Conservation (phyloP, 2,888 invertebrate species). For the Rhamphomyia laevipes region DNA sequence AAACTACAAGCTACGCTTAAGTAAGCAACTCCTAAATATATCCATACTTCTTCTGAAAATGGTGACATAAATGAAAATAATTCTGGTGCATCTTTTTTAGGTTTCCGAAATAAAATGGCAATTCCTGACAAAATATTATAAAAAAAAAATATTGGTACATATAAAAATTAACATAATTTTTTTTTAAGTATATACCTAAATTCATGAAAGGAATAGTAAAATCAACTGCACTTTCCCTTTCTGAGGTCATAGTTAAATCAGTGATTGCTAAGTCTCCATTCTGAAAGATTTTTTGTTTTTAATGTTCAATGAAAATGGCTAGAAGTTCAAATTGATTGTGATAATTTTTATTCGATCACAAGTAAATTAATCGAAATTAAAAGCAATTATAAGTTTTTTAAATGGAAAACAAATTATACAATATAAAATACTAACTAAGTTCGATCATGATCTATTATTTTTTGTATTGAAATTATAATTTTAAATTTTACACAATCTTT, state of each 20-base stretch:
- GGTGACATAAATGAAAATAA: slow-evolving; percentile 88
- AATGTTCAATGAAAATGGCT: no score
- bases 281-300: no score
- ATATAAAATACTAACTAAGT: no score
- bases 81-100: slow-evolving; percentile 69
- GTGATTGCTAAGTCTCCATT: slow-evolving; percentile 83
- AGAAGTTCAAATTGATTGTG: no score
- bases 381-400: no score
- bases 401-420: background rate
- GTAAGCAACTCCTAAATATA: slow-evolving; percentile 69
- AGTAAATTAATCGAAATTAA: no score
- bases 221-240: slow-evolving; percentile 77
- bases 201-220: slow-evolving; percentile 96
- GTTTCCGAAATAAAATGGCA: slow-evolving; percentile 78
- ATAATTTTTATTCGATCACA: no score
- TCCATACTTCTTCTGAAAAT: slow-evolving; percentile 74
- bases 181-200: slow-evolving; percentile 42
- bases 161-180: background rate
- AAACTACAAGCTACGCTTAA: slow-evolving; percentile 65
- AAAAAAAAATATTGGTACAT: background rate
- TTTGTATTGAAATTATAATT: no score
- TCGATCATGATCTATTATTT: no score
- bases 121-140: slow-evolving; percentile 49
- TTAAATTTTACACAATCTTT: no score
- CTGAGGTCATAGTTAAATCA: slow-evolving; percentile 78